Evolutionary conservation across 2,113 vertebrate genomes (phyloP), one percentile per base, ranked within the genome.

Genomic region (Austrofundulus limnaeus): DNA sequence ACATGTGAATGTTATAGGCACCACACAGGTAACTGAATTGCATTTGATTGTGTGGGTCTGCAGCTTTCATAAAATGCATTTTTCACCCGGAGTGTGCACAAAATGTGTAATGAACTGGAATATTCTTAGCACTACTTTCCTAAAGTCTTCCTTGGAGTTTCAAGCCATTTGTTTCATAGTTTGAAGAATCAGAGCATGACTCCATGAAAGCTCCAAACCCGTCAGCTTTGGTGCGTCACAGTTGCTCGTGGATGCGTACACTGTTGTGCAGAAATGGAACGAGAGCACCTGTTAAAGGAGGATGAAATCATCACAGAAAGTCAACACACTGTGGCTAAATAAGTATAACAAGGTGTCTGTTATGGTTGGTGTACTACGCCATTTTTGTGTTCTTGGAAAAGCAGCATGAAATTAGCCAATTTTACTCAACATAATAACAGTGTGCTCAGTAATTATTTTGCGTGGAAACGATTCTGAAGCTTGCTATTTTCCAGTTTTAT

Each of bases 251-350:
- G 59, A 72, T 80, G 76, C 41, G 64, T 72, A 17, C 25, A 41
- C 71, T 54, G 54, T 60, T 16, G 48, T 11, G 53, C 73, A 42
- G 68, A 76, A 79, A 77, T 77, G 51, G 77, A 70, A 79, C 81
- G 58, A 57, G 56, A 81, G 61, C 14, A 66, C n/a, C 58, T 62
- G 67, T 58, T 53, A 60, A 70, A 61, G 72, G 75, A 80, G 59
- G 65, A 85, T 81, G 83, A 83, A 59, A 70, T 81, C 72, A 72
- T 38, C 25, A 46, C 1, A 46, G 64, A 51, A 55, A 72, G 38
- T 31, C 46, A 59, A 61, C 53, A 63, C 61, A 69, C 58, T 13
- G 37, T 75, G 52, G 59, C 60, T 47, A 69, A 82, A 57, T 70
- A 24, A 69, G 20, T 31, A 10, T 65, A 68, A 76, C 50, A 31